These are phyloP conservation scores for Chaetophractus vellerosus DNA, from an alignment of 2,797 vertebrate genomes.

Conservation along the genomic window DNA sequence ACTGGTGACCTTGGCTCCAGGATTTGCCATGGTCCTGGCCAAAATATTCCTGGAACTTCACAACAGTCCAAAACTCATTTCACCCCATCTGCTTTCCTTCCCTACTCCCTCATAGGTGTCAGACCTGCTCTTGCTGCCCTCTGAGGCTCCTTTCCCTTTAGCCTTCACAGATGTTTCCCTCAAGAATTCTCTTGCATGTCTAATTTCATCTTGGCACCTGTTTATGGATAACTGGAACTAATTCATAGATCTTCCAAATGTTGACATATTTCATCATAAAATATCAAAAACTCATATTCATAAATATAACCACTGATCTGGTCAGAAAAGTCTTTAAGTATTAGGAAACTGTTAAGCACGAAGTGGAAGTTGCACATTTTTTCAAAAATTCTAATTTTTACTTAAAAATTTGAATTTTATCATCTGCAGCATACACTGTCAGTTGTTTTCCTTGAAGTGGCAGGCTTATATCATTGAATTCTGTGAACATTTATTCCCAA, in stretches of 20 bases:
- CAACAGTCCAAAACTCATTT: background rate
- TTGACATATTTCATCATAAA: too few species aligned
- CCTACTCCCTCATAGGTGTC: background rate
- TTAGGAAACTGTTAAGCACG: background rate
- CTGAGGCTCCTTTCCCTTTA: background rate
- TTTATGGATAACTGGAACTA: slow-evolving; percentile 21
- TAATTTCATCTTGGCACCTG: background rate
- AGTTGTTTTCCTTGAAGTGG: slow-evolving; percentile 8
- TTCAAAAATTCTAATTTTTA: background rate
- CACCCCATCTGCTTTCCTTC: background rate
- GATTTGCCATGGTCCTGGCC: background rate
- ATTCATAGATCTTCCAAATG: background rate
- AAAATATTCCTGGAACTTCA: background rate
- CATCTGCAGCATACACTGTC: background rate
- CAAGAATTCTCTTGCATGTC: background rate
- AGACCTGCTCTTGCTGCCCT: background rate
- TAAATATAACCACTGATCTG: too few species aligned
- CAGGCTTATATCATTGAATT: background rate
- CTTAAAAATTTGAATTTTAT: slow-evolving; percentile 31
- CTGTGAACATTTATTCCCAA: background rate
- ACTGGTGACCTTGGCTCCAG: background rate
- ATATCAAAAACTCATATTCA: too few species aligned
- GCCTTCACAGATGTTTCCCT: background rate
- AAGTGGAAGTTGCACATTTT: background rate
- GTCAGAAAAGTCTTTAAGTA: background rate